phyloP scores from a whole-genome alignment of 1,140 invertebrate genomes.

The Leptopilina clavipes region DNA sequence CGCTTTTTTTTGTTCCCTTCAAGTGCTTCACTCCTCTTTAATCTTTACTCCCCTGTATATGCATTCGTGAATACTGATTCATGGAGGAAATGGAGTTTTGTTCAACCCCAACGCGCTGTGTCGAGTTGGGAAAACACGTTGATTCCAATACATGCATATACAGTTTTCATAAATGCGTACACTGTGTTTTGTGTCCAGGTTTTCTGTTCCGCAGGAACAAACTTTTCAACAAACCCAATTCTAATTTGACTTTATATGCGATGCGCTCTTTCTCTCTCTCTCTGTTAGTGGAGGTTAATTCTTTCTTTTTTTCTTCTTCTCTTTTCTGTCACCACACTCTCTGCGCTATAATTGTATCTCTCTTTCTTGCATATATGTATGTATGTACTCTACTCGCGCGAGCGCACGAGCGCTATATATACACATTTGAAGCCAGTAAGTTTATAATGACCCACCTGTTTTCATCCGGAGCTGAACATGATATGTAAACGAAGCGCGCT shows the following conservation, averaged over 20 bases:
- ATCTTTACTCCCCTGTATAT: not conserved
- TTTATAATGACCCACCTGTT: slow-evolving; percentile 66
- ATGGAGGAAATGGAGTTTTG: slow-evolving; percentile 18
- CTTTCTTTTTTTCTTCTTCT: slow-evolving; percentile 38
- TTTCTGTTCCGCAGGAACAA: slow-evolving; percentile 44
- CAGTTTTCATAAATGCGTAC: slow-evolving; percentile 5
- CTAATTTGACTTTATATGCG: slow-evolving; percentile 43
- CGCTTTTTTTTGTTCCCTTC: not conserved
- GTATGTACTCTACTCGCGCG: no score
- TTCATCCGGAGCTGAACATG: slow-evolving; percentile 48
- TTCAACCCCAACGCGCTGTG: not conserved
- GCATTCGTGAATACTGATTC: slow-evolving; percentile 27
- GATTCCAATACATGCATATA: slow-evolving; percentile 1
- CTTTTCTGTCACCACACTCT: slow-evolving; percentile 40
- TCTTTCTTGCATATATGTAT: no score
- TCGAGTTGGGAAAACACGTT: slow-evolving; percentile 16
- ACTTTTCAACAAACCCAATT: slow-evolving; percentile 52
- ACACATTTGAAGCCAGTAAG: slow-evolving; percentile 31
- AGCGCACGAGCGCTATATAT: no score
- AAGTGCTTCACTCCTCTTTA: slow-evolving; percentile 9
- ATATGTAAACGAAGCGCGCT: slow-evolving; percentile 45
- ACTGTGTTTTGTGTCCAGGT: slow-evolving; percentile 10
- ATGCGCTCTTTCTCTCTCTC: not conserved
- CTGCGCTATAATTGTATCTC: not conserved
- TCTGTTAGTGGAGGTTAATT: slow-evolving; percentile 20